Evolutionary conservation across 2,888 invertebrate species (phyloP).

Genomic region (Thalpophila matura): DNA sequence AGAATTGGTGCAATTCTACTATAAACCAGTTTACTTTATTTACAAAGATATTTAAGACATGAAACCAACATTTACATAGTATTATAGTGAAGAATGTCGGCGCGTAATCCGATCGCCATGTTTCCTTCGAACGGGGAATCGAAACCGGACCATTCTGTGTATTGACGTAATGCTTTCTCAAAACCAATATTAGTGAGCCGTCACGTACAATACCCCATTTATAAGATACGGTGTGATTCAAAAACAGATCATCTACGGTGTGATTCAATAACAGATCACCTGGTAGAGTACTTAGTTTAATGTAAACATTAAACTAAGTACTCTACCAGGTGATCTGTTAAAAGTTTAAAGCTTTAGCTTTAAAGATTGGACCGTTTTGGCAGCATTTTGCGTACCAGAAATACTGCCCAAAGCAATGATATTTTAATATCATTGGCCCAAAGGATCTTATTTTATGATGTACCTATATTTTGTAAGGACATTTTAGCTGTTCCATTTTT

Average conservation of each 20-base stretch:
- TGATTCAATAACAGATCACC: conserved; percentile 34
- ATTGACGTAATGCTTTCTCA: conserved; percentile 82
- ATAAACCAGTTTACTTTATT: conserved; percentile 17
- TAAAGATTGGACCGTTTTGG: no score
- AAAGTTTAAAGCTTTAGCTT: no score
- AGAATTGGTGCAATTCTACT: neutral
- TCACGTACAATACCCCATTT: conserved; percentile 62
- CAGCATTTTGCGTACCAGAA: no score
- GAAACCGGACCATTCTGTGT: conserved; percentile 75
- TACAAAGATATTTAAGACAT: conserved; percentile 9
- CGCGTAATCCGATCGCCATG: conserved; percentile 76
- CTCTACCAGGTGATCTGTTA: no score
- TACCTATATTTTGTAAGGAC: no score
- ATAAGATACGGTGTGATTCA: conserved; percentile 34
- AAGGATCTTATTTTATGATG: no score
- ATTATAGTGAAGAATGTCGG: conserved; percentile 73
- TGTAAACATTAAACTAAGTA: no score
- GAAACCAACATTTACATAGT: conserved; percentile 62
- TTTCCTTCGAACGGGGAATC: conserved; percentile 81
- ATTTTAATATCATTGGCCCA: no score
- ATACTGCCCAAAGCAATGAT: no score
- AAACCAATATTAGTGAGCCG: conserved; percentile 74
- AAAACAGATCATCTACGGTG: conserved; percentile 20
- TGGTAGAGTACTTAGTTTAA: conserved; percentile 23
- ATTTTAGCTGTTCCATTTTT: no score